Evolutionary conservation across 2,797 vertebrate genomes (phyloP).

Genomic region (Cheirogaleus major): DNA sequence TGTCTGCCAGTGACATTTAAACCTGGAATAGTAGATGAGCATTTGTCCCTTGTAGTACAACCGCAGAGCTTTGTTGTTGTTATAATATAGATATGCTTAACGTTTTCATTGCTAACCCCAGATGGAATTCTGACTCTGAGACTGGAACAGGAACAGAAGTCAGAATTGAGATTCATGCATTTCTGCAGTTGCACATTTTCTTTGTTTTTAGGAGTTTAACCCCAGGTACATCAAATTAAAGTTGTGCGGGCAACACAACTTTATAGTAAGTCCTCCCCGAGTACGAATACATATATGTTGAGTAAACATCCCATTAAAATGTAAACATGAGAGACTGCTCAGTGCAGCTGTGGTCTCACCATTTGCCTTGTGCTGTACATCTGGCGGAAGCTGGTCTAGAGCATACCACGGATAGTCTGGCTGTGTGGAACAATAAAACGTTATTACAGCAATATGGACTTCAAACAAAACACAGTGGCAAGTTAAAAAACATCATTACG

Average conservation of each 20-base stretch:
- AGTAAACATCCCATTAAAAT: conserved; percentile 69
- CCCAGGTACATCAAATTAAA: conserved; percentile 50
- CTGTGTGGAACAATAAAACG: conserved; percentile 85
- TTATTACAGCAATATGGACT: conserved; percentile 84
- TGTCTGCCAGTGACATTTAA: conserved; percentile 50
- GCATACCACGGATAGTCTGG: conserved; percentile 84
- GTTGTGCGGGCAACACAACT: conserved; percentile 53
- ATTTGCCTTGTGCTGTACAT: conserved; percentile 83
- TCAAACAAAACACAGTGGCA: conserved; percentile 79
- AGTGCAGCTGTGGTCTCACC: conserved; percentile 86
- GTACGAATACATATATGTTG: conserved; percentile 29
- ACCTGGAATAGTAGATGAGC: background rate
- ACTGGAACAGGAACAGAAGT: background rate
- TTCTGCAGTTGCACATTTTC: background rate
- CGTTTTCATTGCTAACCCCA: background rate
- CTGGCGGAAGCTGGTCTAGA: conserved; percentile 86
- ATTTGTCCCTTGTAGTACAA: background rate
- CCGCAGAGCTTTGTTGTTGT: background rate
- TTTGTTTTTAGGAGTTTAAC: background rate
- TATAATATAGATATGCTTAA: background rate
- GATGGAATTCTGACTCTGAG: conserved; percentile 12
- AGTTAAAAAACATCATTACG: conserved; percentile 74
- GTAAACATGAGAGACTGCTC: conserved; percentile 78
- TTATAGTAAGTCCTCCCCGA: conserved; percentile 43
- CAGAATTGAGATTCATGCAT: background rate